These are phyloP conservation scores for Philonicus albiceps DNA, from an alignment of 2,888 invertebrate genomes.

Conservation along the genomic window DNA sequence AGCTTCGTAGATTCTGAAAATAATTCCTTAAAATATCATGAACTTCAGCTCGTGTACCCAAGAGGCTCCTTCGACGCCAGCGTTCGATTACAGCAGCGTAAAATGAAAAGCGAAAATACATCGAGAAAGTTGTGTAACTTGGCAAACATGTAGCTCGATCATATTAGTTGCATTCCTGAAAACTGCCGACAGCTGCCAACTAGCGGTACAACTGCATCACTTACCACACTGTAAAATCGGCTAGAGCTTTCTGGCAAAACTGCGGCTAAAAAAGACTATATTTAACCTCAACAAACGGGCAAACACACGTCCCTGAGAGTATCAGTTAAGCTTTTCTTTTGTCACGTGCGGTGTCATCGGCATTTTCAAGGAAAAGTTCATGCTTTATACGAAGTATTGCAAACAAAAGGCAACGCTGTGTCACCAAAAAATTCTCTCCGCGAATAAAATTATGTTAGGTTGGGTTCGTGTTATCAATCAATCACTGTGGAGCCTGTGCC, in stretches of 20 bases:
- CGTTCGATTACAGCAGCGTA: background rate
- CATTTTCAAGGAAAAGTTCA: conserved; percentile 40
- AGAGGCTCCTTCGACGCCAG: background rate
- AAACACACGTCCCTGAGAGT: background rate
- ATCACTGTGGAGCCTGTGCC: background rate
- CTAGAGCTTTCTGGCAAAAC: background rate
- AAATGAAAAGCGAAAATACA: conserved; percentile 12
- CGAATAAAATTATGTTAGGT: background rate
- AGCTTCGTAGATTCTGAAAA: background rate
- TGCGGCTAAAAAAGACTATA: background rate
- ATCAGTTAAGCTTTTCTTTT: conserved; percentile 1
- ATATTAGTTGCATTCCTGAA: background rate
- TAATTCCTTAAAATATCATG: background rate
- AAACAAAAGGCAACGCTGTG: background rate
- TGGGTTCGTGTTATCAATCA: background rate
- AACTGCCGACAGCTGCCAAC: background rate
- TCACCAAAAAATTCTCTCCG: background rate
- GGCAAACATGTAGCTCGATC: background rate
- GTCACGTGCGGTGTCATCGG: conserved; percentile 29
- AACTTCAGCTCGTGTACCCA: background rate
- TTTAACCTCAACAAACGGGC: background rate
- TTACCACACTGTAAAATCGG: background rate
- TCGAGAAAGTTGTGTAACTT: conserved; percentile 31
- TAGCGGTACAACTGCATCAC: background rate
- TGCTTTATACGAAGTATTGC: background rate